A percentile compares a stretch with the other conserved stretches of the same genome.
These are phyloP conservation scores for Spodoptera picta DNA, from an alignment of 2,888 invertebrate genomes.

Conservation along the genomic window DNA sequence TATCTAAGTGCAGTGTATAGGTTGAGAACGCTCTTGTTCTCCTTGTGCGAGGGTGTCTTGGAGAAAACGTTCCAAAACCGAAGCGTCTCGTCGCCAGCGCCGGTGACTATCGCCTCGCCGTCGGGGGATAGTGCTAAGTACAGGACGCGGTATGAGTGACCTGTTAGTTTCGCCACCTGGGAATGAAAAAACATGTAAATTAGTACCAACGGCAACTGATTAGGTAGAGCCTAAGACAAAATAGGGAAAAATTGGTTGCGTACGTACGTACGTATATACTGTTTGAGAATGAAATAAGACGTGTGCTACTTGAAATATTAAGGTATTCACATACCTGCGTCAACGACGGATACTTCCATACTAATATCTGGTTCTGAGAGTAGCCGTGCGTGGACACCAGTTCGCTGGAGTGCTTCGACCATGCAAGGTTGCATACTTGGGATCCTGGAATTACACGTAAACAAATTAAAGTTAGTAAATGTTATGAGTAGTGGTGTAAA, in stretches of 20 bases:
- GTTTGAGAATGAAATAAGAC: no score
- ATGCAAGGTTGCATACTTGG: constrained; percentile 99
- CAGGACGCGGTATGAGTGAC: constrained; percentile 98
- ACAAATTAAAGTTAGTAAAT: no score
- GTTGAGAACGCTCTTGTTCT: constrained; percentile 97
- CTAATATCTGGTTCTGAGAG: constrained; percentile 99
- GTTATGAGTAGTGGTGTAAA: no score
- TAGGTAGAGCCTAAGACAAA: neutral
- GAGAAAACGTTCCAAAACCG: constrained; percentile 99
- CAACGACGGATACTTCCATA: constrained; percentile 99
- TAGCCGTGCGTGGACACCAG: constrained; percentile 99
- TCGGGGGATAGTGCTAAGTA: constrained; percentile 99
- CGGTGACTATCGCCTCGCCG: constrained; percentile 99
- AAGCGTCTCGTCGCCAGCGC: constrained; percentile 99
- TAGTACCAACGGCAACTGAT: neutral
- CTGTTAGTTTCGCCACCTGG: constrained; percentile 98
- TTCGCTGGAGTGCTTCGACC: constrained; percentile 99
- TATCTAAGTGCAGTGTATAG: constrained; percentile 94
- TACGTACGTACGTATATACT: no score
- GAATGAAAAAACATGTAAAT: neutral
- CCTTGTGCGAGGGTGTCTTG: constrained; percentile 97
- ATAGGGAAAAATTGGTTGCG: neutral
- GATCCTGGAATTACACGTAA: constrained; percentile 89
- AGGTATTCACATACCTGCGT: constrained; percentile 91
- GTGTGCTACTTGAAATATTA: no score